Evolutionary conservation across 2,113 vertebrate genomes (phyloP).

Genomic region (Erinaceus europaeus): DNA sequence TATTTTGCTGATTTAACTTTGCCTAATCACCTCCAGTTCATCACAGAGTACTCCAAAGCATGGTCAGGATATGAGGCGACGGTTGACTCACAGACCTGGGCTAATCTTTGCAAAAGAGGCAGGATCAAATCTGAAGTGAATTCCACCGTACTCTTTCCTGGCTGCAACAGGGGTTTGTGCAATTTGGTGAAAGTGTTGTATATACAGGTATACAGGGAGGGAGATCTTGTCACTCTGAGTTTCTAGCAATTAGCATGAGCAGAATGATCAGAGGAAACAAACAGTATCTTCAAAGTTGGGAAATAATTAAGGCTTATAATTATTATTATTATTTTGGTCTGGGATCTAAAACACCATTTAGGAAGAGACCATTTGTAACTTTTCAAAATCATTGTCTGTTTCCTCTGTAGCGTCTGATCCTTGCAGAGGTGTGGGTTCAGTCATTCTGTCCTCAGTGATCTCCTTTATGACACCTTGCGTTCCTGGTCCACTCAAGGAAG

Average conservation of each 20-base stretch:
- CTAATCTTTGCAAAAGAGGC: too few species aligned
- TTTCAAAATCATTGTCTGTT: not conserved
- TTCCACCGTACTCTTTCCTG: rapidly evolving
- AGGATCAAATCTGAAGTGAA: too few species aligned
- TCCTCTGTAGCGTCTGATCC: not conserved
- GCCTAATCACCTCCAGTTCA: too few species aligned
- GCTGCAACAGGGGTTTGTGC: rapidly evolving
- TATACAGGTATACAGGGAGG: too few species aligned
- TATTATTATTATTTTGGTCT: too few species aligned
- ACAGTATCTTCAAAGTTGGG: not conserved
- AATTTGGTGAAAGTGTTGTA: not conserved
- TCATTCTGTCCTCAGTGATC: not conserved
- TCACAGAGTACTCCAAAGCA: too few species aligned
- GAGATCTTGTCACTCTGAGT: too few species aligned
- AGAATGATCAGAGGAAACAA: not conserved
- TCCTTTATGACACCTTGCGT: rapidly evolving
- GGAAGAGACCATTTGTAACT: not conserved
- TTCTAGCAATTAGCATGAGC: too few species aligned
- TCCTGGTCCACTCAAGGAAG: rapidly evolving
- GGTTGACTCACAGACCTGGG: too few species aligned
- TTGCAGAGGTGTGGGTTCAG: not conserved
- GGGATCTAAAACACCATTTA: not conserved
- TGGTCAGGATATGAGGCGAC: too few species aligned
- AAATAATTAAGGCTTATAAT: not conserved
- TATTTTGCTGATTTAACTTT: too few species aligned